These are phyloP conservation scores for Stomatorhinus ivindoensis DNA, from an alignment of 2,113 vertebrate genomes.

Conservation along the genomic window DNA sequence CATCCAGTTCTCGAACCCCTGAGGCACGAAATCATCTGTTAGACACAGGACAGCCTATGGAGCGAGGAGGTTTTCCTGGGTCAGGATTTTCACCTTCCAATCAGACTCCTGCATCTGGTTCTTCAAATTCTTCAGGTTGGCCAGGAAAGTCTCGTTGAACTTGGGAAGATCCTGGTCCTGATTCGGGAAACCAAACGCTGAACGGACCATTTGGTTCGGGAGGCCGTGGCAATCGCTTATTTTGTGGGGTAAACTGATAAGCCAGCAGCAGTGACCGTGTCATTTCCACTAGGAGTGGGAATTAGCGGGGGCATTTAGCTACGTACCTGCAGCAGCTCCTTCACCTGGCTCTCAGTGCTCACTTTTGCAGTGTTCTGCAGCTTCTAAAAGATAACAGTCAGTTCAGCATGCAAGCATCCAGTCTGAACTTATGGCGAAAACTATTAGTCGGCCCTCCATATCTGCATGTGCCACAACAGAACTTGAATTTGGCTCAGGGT, in stretches of 20 bases:
- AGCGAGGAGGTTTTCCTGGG: background rate
- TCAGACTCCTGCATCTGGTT: constrained; percentile 40
- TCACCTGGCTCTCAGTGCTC: constrained; percentile 68
- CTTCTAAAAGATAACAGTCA: constrained; percentile 32
- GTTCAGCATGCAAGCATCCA: background rate
- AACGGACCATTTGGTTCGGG: background rate
- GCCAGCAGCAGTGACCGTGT: background rate
- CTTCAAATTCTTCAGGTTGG: constrained; percentile 65
- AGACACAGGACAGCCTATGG: background rate
- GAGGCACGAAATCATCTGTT: constrained; percentile 11
- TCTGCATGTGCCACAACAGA: background rate
- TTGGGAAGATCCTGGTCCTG: constrained; percentile 59
- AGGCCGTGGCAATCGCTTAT: background rate
- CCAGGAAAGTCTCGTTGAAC: constrained; percentile 59
- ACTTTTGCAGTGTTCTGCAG: constrained; percentile 33
- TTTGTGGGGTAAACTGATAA: background rate
- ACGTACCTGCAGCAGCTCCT: constrained; percentile 69
- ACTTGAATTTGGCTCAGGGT: background rate
- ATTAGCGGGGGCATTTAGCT: background rate
- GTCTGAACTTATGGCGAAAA: background rate
- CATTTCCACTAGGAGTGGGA: background rate
- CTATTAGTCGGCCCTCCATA: background rate
- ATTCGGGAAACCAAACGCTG: background rate
- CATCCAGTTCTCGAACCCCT: constrained; percentile 79
- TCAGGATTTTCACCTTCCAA: constrained; percentile 50